Base-by-base conservation (phyloP, 2,797 vertebrate species). In the Gouania willdenowi region DNA sequence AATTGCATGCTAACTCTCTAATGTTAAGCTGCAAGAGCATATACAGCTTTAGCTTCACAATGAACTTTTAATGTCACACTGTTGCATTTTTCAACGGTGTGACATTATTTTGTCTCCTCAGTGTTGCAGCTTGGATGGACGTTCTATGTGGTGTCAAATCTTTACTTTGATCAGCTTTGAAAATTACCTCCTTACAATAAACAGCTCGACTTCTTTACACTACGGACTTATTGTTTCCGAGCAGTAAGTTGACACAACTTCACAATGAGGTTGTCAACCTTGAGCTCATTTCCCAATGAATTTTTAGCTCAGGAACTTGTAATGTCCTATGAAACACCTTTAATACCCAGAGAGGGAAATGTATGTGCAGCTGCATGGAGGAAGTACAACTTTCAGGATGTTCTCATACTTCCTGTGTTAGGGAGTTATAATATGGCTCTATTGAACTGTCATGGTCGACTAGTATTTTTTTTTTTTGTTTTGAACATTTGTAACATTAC, bases 301-400 rank as follows among this genome's bases (percentile, higher is more conserved):
- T 49, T 40, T 77, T 73, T 38, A 59, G 52, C 25, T 54, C 58
- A 68, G 75, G 68, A 73, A 77, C 67, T 73, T 11, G 51, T 71
- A 44, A 62, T 72, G 71, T 84, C 74, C 82, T 77, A 77, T 72
- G 60, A 74, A 73, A 61, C 79, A 76, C 71, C 73, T 63, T 47
- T 74, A 25, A 70, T 57, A n/a, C 77, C 50, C 48, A 25, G 4
- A 52, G 45, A n/a, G 39, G 68, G 66, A 75, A 68, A 64, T 61
- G 66, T 47, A 38, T 45, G 38, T 56, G 35, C 75, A 71, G 73
- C 72, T 81, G 71, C 63, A 32, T 32, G 39, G 58, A 70, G 71
- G 77, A 73, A 70, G 77, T 69, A 79, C 56, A 48, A 64, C 66
- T 81, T 71, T 47, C 43, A 74, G 87, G 83, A 85, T 85, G 83